A percentile compares a stretch with the other conserved stretches of the same genome.
These are phyloP conservation scores for Prostheceraeus crozeri DNA, from an alignment of 2,888 invertebrate genomes.

Conservation along the genomic window DNA sequence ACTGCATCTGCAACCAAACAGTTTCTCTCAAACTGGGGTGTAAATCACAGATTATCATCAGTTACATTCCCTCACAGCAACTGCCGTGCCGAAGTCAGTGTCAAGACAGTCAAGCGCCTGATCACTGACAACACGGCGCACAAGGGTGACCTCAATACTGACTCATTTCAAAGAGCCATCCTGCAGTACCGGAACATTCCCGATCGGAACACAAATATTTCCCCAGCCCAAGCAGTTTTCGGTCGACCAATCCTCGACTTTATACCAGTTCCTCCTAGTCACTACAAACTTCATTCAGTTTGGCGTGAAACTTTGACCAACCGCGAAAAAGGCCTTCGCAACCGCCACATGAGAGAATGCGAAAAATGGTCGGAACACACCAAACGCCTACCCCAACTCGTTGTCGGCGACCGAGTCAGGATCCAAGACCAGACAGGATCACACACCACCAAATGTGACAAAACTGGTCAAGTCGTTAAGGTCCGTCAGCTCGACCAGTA, in stretches of 20 bases:
- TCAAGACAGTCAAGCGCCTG: constrained; percentile 45
- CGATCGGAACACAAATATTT: constrained; percentile 43
- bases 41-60: constrained; percentile 44
- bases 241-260: not conserved
- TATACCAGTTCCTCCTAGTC: not conserved
- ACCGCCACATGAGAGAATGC: constrained; percentile 41
- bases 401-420: constrained; percentile 41
- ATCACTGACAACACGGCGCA: constrained; percentile 43
- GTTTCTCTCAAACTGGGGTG: constrained; percentile 42
- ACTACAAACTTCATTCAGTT: constrained; percentile 29
- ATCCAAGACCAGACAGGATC: constrained; percentile 43
- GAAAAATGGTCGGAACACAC: constrained; percentile 43
- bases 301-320: constrained; percentile 41
- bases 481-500: constrained; percentile 43
- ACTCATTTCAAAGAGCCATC: not conserved
- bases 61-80: constrained; percentile 45
- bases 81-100: constrained; percentile 44
- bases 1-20: not conserved
- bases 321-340: constrained; percentile 42
- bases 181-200: constrained; percentile 43
- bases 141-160: constrained; percentile 30
- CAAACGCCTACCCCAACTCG: constrained; percentile 38
- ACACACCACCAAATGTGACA: constrained; percentile 44
- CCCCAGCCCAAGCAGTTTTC: constrained; percentile 41
- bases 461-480: constrained; percentile 43